Percentiles rank a stretch among this genome's conserved stretches.
phyloP scores from a whole-genome alignment of 2,113 vertebrate species.

The Naja naja region DNA sequence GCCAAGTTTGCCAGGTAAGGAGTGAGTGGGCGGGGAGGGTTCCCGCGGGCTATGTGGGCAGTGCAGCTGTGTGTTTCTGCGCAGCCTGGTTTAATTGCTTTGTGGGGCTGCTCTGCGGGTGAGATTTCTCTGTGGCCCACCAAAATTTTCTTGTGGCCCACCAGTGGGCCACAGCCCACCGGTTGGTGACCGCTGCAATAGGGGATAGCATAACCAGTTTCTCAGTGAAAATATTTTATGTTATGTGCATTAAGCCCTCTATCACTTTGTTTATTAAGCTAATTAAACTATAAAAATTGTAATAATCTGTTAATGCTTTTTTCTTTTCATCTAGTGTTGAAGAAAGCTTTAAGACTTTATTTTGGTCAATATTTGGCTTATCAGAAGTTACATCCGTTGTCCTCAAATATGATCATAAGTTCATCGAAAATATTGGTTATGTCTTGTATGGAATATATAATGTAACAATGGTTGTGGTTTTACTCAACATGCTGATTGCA shows the following conservation, averaged over 20 bases:
- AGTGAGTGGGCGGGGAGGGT: too few relatives aligned
- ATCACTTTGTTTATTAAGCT: background rate
- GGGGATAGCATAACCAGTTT: background rate
- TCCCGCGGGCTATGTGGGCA: too few relatives aligned
- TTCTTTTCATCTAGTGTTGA: slow-evolving; percentile 73
- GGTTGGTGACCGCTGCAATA: too few relatives aligned
- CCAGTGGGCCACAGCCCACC: too few relatives aligned
- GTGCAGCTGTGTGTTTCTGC: too few relatives aligned
- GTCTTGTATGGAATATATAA: slow-evolving; percentile 88
- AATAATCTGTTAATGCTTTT: background rate
- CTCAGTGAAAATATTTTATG: background rate
- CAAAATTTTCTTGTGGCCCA: too few relatives aligned
- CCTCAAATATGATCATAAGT: slow-evolving; percentile 87
- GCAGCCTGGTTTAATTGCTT: too few relatives aligned
- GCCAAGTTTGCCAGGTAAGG: too few relatives aligned
- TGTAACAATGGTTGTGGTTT: slow-evolving; percentile 86
- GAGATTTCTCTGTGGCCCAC: too few relatives aligned
- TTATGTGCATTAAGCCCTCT: background rate
- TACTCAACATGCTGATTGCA: slow-evolving; percentile 89
- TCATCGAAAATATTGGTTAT: slow-evolving; percentile 89
- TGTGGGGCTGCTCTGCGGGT: too few relatives aligned
- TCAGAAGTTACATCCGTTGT: slow-evolving; percentile 88
- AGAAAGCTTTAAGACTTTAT: slow-evolving; percentile 89
- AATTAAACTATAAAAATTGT: slow-evolving; percentile 7
- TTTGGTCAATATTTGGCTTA: slow-evolving; percentile 90